Evolutionary conservation across 1,140 invertebrate genomes (phyloP).

Genomic region (Dreissena rostriformis): DNA sequence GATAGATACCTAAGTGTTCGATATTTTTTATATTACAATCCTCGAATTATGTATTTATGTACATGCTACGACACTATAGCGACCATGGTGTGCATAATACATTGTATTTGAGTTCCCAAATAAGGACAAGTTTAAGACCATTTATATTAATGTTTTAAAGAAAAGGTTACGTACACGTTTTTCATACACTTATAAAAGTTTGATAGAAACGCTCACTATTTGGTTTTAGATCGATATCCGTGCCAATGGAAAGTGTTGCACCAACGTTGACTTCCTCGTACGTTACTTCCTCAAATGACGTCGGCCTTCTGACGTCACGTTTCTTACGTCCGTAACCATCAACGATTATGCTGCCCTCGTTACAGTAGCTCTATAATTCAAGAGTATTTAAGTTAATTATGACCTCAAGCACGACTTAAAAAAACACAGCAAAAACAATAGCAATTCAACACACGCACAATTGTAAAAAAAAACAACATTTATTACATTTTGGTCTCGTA

Average conservation of each 20-base stretch:
- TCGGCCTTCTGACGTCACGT: background rate
- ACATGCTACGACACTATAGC: background rate
- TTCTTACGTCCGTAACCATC: constrained; percentile 8
- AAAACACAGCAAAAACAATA: background rate
- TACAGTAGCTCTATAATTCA: background rate
- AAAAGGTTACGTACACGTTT: background rate
- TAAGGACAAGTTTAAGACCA: background rate
- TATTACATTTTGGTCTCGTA: background rate
- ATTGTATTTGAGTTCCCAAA: no score
- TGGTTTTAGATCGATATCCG: constrained; percentile 25
- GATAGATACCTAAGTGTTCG: background rate
- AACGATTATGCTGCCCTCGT: background rate
- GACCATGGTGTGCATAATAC: no score
- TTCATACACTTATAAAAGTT: background rate
- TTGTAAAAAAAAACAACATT: background rate
- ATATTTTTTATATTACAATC: background rate
- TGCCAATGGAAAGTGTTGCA: constrained; percentile 17
- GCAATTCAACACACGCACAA: background rate
- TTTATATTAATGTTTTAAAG: background rate
- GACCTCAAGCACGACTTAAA: background rate
- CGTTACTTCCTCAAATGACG: background rate
- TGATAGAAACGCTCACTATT: background rate
- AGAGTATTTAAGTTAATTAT: background rate
- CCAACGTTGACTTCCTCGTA: constrained; percentile 37
- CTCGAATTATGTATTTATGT: background rate